Conservation (phyloP, 2,797 vertebrate genomes). For the Manis javanica region DNA sequence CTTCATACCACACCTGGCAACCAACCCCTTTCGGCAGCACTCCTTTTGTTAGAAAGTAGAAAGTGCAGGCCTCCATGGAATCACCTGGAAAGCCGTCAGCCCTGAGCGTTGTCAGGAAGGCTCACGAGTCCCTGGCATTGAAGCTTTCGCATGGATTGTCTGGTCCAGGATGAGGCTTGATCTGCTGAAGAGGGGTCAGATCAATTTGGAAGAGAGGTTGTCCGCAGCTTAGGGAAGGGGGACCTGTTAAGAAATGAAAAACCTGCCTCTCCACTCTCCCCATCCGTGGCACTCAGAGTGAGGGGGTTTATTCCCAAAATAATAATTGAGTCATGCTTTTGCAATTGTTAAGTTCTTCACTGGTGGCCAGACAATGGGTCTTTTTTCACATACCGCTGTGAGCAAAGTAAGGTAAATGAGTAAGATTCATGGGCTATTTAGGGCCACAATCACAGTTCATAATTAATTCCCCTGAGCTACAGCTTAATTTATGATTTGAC, state of each 20-base stretch:
- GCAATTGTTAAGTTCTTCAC: neutral
- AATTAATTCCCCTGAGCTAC: conserved; percentile 42
- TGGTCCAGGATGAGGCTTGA: conserved; percentile 60
- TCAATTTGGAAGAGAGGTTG: conserved; percentile 58
- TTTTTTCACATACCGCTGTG: conserved; percentile 1
- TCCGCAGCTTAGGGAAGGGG: conserved; percentile 47
- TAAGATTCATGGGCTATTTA: neutral
- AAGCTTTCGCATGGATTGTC: conserved; percentile 33
- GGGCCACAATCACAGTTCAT: neutral
- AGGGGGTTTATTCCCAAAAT: neutral
- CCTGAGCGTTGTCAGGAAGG: conserved; percentile 71
- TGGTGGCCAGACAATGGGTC: neutral
- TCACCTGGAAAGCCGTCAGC: conserved; percentile 89
- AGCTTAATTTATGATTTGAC: conserved; percentile 54
- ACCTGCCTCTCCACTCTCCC: neutral
- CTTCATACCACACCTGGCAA: conserved; percentile 93
- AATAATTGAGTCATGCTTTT: neutral
- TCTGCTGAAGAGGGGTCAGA: conserved; percentile 52
- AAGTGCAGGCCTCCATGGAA: conserved; percentile 89
- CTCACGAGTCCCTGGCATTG: conserved; percentile 54
- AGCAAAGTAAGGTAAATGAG: conserved; percentile 21
- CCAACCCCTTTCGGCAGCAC: conserved; percentile 89
- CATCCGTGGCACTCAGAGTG: neutral
- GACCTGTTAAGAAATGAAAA: neutral
- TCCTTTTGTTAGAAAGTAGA: conserved; percentile 90